Evolutionary conservation across 1,140 invertebrate species (phyloP).

Genomic region (Apis florea): DNA sequence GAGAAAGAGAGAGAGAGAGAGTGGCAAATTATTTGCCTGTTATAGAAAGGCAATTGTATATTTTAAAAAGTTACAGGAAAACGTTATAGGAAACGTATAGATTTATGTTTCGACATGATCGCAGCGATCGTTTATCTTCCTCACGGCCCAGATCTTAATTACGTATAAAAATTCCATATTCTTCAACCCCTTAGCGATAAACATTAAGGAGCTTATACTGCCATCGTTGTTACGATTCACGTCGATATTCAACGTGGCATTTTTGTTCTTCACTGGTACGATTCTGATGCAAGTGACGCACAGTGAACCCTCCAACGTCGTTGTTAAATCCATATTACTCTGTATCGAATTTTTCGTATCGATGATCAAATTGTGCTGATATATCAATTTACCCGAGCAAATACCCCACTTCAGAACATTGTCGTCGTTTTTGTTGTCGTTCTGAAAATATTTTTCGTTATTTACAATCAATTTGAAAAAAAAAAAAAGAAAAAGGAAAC

Average conservation of each 20-base stretch:
- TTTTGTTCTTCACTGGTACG: constrained; percentile 45
- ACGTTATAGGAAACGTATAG: no score
- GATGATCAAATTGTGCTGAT: constrained; percentile 66
- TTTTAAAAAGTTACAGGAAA: neutral
- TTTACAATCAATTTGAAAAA: neutral
- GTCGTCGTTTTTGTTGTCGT: no score
- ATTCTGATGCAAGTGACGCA: constrained; percentile 60
- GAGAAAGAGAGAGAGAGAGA: no score
- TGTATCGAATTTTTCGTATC: constrained; percentile 37
- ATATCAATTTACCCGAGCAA: constrained; percentile 55
- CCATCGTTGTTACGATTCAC: constrained; percentile 48
- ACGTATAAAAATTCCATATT: constrained; percentile 55
- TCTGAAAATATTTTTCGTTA: neutral
- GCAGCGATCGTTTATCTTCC: neutral
- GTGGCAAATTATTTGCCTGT: no score
- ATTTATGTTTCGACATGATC: neutral
- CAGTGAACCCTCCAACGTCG: constrained; percentile 48
- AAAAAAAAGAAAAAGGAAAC: no score
- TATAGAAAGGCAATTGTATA: neutral
- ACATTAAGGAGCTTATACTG: constrained; percentile 35
- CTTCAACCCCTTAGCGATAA: constrained; percentile 41
- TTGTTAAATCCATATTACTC: constrained; percentile 38
- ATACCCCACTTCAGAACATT: constrained; percentile 16
- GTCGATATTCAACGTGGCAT: constrained; percentile 10
- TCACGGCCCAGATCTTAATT: constrained; percentile 61